Evolutionary conservation across 2,113 vertebrate genomes (phyloP), one percentile per base, ranked within the genome.

Genomic region (Istiophorus platypterus): DNA sequence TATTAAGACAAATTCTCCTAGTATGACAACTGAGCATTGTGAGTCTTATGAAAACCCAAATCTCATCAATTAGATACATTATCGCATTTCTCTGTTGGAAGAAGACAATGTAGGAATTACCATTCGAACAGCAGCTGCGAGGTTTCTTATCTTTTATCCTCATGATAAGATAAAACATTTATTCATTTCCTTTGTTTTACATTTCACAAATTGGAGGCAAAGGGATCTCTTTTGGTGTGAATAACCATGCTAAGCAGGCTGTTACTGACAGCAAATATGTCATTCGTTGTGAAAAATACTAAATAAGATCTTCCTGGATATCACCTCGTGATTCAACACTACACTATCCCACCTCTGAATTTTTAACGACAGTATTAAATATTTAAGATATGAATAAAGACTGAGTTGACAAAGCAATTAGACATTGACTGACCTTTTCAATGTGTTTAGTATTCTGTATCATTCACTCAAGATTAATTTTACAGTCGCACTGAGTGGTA

Each of bases 321-420:
- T 70, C 81, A 64, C 71, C 62, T 6, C 37, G 62, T 39, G 82
- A 85, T 85, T 69, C 63, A 54, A 72, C 80, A 78, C 57, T 54
- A 65, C 72, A 84, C 88, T 31, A 51, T 69, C 67, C 65, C 51
- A 18, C 80, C 51, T 58, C 56, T 92, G 62, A 67, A 93, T 91
- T 47, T 89, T 93, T 89, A 82, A 92, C 88, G 78, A 1, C 52
- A 34, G 65, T 80, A 81, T 90, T 78, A 93, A 94, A 88, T 92
- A 94, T 93, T 92, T 86, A 94, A 79, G 76, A 58, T 87, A 65
- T 84, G 85, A 91, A 89, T 88, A 91, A 92, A 93, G 91, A 76
- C 70, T 54, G 71, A 85, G 91, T 91, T 92, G 90, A 93, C 90
- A 90, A 88, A 92, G 90, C 88, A 91, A 92, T 93, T 92, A 90